Base-by-base conservation (phyloP, 1,140 invertebrate species). In the Calycopis cecrops region DNA sequence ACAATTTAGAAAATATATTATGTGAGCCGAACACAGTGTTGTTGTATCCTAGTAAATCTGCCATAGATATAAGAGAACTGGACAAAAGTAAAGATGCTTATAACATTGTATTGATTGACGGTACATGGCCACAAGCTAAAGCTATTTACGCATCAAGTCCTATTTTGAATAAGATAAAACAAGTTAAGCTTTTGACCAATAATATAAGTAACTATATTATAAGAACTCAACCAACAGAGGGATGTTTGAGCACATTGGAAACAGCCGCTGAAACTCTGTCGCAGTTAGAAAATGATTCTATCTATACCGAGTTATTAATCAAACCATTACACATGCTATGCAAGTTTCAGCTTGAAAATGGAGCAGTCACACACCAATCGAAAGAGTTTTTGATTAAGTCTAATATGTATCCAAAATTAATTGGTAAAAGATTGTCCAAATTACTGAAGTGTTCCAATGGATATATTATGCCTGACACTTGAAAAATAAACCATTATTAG, bases 51-150 rank as follows among this genome's bases (percentile, higher is more conserved):
- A 95, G 95, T 52, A 89, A 91, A 67, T 86, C 90, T 66, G 93
- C 97, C 8, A 85, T 94, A 14, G 90, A 93, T 69, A 88, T 94
- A 55, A 76, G 70, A 58, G 75, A 89, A 37, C 62, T 88, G n/a
- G 76, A 80, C 52, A 71, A 68, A 55, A 71, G 76, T 60, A 72
- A 65, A 68, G 63, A 59, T 60, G 81, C 76, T 69, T 96, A 95
- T 69, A 97, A 96, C 83, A 87, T 98, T 37, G 88, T 98, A 40
- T 82, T 98, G 49, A 91, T 98, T 62, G 96, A 98, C 91, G 96
- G 96, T 28, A 98, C 96, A 34, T 98, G 96, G 96, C 92, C 94
- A 12, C 96, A 98, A 89, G 96, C 97, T 9, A 97, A 96, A 88
- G 93, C 93, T 11, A 95, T 95, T 55, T 95, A 93, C 84, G 91